phyloP scores from a whole-genome alignment of 2,797 vertebrate genomes.

The Eremophila alpestris region DNA sequence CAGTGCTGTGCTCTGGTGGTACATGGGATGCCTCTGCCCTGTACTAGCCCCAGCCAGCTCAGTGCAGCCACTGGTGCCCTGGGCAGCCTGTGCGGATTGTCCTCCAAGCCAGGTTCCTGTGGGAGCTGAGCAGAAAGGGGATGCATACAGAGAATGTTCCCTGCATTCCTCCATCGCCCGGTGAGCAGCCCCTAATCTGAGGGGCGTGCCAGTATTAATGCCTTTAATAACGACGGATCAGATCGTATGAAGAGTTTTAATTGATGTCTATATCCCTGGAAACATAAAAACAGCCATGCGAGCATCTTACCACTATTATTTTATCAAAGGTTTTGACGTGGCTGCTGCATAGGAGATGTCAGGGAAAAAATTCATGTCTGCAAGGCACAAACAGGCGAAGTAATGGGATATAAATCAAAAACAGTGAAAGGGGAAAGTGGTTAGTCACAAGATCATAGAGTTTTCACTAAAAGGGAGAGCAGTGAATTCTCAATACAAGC shows the following conservation, averaged over 20 bases:
- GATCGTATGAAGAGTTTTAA: conserved; percentile 73
- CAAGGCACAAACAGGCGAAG: conserved; percentile 68
- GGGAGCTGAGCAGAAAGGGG: conserved; percentile 11
- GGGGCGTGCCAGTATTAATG: conserved; percentile 72
- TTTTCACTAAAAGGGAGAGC: conserved; percentile 67
- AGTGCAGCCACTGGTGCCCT: not conserved
- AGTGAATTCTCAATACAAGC: conserved; percentile 60
- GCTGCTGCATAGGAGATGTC: conserved; percentile 66
- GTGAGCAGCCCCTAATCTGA: conserved; percentile 74
- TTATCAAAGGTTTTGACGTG: conserved; percentile 72
- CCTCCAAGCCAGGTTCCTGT: not conserved
- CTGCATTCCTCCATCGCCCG: conserved; percentile 46
- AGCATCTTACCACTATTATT: conserved; percentile 69
- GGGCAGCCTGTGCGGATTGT: not conserved
- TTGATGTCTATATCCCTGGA: conserved; percentile 75
- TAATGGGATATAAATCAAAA: conserved; percentile 78
- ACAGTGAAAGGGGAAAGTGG: conserved; percentile 70
- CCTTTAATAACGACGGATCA: conserved; percentile 74
- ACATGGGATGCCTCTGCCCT: not conserved
- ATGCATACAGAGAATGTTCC: conserved; percentile 15
- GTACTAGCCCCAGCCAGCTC: not conserved
- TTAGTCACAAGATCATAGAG: conserved; percentile 66
- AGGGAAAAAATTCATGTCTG: conserved; percentile 72
- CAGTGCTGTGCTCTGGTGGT: not conserved
- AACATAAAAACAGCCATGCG: conserved; percentile 70